A percentile compares a stretch with the other conserved stretches of the same genome.
Evolutionary conservation across 2,888 invertebrate genomes (phyloP).

Genomic region (Acholoe squamosa): DNA sequence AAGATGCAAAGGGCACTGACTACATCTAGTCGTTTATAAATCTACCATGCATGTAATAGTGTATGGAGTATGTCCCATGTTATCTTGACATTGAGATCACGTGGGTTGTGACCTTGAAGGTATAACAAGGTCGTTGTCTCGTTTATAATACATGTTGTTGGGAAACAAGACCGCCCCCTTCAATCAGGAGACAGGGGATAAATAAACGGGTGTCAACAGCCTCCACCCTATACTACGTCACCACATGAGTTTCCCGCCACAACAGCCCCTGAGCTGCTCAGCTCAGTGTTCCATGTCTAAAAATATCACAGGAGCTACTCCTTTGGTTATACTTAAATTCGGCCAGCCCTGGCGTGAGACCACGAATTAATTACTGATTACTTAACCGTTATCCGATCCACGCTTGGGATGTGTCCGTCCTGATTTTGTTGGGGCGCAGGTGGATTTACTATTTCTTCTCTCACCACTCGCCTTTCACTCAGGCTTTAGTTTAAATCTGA

Average conservation of each 20-base stretch:
- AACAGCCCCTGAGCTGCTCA: background rate
- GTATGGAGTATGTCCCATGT: background rate
- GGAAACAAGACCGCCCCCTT: background rate
- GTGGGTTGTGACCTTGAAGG: background rate
- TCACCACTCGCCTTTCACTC: slow-evolving; percentile 9
- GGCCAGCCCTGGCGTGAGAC: background rate
- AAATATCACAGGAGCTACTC: slow-evolving; percentile 9
- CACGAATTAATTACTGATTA: background rate
- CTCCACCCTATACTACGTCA: background rate
- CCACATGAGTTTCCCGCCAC: background rate
- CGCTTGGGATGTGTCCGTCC: background rate
- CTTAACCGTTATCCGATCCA: background rate
- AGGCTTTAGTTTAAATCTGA: slow-evolving; percentile 10
- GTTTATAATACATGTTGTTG: background rate
- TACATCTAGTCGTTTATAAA: too few relatives aligned
- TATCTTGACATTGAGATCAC: background rate
- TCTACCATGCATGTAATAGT: too few relatives aligned
- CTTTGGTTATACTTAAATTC: background rate
- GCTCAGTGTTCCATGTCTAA: background rate
- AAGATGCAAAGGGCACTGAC: too few relatives aligned
- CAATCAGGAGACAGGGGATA: background rate
- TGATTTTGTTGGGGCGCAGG: slow-evolving; percentile 19
- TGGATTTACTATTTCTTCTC: slow-evolving; percentile 56
- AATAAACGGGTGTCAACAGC: background rate
- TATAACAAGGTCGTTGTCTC: slow-evolving; percentile 6